Evolutionary conservation across 1,140 invertebrate genomes (phyloP).

Genomic region (Wasmannia auropunctata): DNA sequence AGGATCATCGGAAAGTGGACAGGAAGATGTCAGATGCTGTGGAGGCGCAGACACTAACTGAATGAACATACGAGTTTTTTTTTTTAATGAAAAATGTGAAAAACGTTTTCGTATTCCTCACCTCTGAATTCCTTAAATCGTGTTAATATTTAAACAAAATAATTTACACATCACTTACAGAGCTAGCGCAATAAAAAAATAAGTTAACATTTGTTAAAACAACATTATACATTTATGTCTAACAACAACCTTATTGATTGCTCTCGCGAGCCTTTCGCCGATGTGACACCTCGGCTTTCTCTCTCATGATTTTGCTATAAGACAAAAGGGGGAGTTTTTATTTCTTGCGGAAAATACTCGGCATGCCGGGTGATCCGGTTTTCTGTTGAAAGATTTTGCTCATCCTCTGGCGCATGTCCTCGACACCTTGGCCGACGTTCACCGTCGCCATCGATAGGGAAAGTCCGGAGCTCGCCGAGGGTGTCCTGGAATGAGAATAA

Average conservation of each 20-base stretch:
- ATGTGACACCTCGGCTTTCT: background rate
- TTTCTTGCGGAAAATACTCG: conserved; percentile 85
- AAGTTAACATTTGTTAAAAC: conserved; percentile 52
- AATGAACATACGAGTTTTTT: conserved; percentile 11
- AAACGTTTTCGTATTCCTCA: background rate
- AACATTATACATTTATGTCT: conserved; percentile 34
- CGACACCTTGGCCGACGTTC: conserved; percentile 87
- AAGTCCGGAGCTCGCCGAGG: conserved; percentile 79
- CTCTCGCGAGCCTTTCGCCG: background rate
- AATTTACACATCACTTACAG: conserved; percentile 46
- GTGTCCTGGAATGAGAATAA: conserved; percentile 72
- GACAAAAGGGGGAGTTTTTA: conserved; percentile 63
- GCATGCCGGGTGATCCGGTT: conserved; percentile 81
- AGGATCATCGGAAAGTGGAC: background rate
- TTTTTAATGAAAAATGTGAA: too few relatives aligned
- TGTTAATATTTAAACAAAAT: conserved; percentile 54
- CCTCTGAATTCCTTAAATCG: background rate
- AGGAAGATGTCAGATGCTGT: background rate
- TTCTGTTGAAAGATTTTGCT: conserved; percentile 87
- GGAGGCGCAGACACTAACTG: background rate
- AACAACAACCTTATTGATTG: conserved; percentile 46
- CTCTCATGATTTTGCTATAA: background rate
- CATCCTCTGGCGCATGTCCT: conserved; percentile 87
- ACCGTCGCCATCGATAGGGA: conserved; percentile 82
- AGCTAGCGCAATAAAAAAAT: conserved; percentile 53